Conservation (phyloP, 2,113 vertebrate species). For the Chloroceryle aenea region DNA sequence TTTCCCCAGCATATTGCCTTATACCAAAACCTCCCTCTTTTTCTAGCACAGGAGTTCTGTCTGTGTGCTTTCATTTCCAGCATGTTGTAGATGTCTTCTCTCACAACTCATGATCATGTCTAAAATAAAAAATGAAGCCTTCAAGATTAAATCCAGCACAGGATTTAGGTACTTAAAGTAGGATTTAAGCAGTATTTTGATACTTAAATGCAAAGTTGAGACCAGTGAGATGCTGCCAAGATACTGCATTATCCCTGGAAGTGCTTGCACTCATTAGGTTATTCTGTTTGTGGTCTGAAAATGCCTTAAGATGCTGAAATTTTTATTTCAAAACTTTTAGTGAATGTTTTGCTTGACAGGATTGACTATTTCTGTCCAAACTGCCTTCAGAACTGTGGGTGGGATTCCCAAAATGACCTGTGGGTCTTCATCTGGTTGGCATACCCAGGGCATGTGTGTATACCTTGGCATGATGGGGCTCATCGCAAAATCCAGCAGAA, state of each 20-base stretch:
- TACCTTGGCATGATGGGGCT: background rate
- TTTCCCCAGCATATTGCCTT: background rate
- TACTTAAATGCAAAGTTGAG: conserved; percentile 60
- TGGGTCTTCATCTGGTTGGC: background rate
- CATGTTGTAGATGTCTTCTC: background rate
- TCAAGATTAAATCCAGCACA: conserved; percentile 65
- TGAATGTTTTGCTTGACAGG: background rate
- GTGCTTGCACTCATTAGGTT: background rate
- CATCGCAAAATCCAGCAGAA: background rate
- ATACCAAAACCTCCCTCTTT: background rate
- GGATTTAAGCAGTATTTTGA: conserved; percentile 66
- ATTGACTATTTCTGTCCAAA: background rate
- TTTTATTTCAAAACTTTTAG: background rate
- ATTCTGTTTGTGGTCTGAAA: conserved; percentile 12
- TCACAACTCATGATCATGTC: background rate
- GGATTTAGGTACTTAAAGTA: conserved; percentile 67
- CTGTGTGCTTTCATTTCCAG: conserved; percentile 4
- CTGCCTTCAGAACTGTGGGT: background rate
- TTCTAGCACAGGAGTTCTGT: background rate
- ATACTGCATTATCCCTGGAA: conserved; percentile 41
- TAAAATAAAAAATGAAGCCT: conserved; percentile 63
- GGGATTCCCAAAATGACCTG: background rate
- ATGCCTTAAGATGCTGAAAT: background rate
- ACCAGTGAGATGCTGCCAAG: conserved; percentile 63
- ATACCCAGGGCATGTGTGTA: background rate